These are phyloP conservation scores for Charadrius vociferus DNA, from an alignment of 2,113 vertebrate genomes.

Conservation along the genomic window DNA sequence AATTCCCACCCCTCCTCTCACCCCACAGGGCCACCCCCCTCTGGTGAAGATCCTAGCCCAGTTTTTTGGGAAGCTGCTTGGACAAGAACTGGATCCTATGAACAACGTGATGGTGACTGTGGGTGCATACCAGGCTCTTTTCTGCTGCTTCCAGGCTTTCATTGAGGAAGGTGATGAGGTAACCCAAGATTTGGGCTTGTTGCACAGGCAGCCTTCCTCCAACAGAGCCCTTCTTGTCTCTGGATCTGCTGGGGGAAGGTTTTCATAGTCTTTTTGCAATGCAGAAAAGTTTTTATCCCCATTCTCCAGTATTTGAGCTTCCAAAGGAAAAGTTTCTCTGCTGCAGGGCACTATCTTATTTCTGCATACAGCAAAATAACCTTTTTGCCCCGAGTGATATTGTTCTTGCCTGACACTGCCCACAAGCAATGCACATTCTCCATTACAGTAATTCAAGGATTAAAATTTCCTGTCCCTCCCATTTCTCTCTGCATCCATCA, in stretches of 20 bases:
- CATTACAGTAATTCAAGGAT: neutral
- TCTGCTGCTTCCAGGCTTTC: conserved; percentile 89
- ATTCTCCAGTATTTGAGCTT: neutral
- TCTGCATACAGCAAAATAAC: neutral
- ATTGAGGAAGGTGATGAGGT: conserved; percentile 93
- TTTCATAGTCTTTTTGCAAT: neutral
- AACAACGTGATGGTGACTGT: conserved; percentile 90
- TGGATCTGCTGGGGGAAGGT: neutral
- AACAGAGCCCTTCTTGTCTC: neutral
- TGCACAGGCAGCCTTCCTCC: neutral
- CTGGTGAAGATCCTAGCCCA: conserved; percentile 87
- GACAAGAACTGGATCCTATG: conserved; percentile 82
- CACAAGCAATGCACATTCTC: neutral
- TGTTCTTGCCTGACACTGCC: neutral
- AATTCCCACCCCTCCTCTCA: neutral
- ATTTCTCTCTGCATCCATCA: neutral
- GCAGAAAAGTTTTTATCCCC: neutral
- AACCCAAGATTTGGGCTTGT: neutral
- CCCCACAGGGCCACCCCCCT: conserved; percentile 85
- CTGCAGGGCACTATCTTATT: neutral
- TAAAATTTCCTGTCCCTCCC: neutral
- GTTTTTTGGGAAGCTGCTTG: conserved; percentile 85
- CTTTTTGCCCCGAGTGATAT: neutral
- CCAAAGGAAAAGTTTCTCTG: neutral
- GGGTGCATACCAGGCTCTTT: conserved; percentile 91